These are phyloP conservation scores for Pluvianellus socialis DNA, from an alignment of 2,113 vertebrate species.

Conservation along the genomic window DNA sequence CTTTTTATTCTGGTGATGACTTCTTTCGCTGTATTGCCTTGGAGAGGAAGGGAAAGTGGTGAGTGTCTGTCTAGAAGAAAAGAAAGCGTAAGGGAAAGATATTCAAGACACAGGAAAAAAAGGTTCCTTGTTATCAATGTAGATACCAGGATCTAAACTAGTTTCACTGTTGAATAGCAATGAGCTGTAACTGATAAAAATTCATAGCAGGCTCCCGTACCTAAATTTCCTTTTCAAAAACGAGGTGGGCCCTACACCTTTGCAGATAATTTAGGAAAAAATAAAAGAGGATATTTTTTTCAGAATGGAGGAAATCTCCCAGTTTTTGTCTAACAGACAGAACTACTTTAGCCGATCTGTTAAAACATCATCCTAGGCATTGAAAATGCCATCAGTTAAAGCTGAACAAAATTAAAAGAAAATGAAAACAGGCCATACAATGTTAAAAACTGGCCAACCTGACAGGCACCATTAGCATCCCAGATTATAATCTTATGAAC, in stretches of 20 bases:
- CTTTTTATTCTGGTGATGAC: background rate
- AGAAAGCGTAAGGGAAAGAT: background rate
- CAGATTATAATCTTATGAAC: background rate
- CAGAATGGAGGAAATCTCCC: background rate
- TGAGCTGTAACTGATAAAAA: background rate
- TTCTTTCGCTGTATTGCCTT: background rate
- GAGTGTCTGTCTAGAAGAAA: background rate
- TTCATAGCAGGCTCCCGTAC: background rate
- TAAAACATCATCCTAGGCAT: background rate
- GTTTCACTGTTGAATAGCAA: background rate
- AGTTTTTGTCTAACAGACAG: background rate
- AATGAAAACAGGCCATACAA: background rate
- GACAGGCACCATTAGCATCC: background rate
- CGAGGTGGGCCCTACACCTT: background rate
- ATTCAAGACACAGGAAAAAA: background rate
- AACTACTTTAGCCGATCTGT: background rate
- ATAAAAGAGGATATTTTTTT: background rate
- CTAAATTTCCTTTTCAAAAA: background rate
- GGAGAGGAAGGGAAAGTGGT: background rate
- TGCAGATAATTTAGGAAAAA: background rate
- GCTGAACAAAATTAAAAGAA: background rate
- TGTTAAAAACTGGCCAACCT: background rate
- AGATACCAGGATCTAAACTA: background rate
- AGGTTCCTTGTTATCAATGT: background rate
- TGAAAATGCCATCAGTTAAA: background rate